These are phyloP conservation scores for Neotoma lepida DNA, from an alignment of 2,113 vertebrate species.

Conservation along the genomic window DNA sequence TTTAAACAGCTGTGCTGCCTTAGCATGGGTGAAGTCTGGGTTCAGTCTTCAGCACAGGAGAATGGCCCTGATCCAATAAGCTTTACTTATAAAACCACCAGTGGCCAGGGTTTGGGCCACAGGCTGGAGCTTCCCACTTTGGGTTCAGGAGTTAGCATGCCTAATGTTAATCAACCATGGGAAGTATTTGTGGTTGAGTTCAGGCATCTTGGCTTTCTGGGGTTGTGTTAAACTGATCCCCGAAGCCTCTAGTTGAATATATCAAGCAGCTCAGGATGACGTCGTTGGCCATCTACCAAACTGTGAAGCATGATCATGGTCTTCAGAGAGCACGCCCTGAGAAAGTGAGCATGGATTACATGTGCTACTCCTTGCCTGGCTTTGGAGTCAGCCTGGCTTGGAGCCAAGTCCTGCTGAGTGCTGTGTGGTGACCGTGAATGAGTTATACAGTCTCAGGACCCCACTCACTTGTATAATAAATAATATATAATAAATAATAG, in stretches of 20 bases:
- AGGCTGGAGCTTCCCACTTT: neutral
- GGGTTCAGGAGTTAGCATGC: neutral
- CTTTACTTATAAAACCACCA: neutral
- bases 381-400: neutral
- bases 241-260: neutral
- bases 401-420: neutral
- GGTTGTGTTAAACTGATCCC: neutral
- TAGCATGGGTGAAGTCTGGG: neutral
- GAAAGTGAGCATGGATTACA: too few relatives aligned
- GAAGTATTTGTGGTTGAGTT: neutral
- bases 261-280: neutral
- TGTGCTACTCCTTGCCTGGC: neutral
- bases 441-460: neutral
- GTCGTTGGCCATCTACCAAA: neutral
- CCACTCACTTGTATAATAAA: neutral
- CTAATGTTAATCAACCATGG: neutral
- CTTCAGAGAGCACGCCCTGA: neutral
- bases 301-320: neutral
- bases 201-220: neutral
- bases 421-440: neutral
- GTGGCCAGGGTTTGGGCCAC: neutral
- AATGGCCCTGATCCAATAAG: neutral
- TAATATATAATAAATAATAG: too few relatives aligned
- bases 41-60: neutral
- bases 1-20: neutral